Base-by-base conservation (phyloP, 2,113 vertebrate genomes). In the Manacus vitellinus region DNA sequence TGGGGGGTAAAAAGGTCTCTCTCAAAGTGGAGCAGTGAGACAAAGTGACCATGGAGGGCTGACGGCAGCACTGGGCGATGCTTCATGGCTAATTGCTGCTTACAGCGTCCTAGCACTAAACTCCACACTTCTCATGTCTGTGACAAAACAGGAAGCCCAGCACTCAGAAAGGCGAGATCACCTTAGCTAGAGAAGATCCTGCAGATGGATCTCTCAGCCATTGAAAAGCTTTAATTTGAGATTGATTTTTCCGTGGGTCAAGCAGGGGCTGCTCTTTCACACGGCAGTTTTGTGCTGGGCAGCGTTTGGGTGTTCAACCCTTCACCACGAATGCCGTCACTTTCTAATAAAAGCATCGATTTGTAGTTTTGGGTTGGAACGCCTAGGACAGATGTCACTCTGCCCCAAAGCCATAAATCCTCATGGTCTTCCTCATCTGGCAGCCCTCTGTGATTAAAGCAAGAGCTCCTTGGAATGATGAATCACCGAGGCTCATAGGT, bases 341-440 rank as follows among this genome's bases (percentile, higher is more conserved):
- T 93, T 96, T 94, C 85, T 96, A 95, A 96, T 95, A 92, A 95
- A 93, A 81, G 14, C 33, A 49, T 85, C 77, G 82, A 95, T 93
- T 91, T 87, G 89, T 91, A 89, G 59, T 66, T 75, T 94, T 63
- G 46, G 15, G 46, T 39, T 95, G 84, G 71, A 85, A 76, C 80
- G 61, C 65, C 82, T 95, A 58, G 85, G 94, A 97, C 88, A 98
- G 92, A 87, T 97, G 92, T 96, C 92, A 94, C 93, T 97, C 35
- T 80, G 85, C 76, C 95, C 89, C 88, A 92, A 75, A 96, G 95
- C 71, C 85, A 91, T 96, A 97, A 96, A 95, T 97, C 77, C 88
- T 94, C 33, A 10, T 43, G 68, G 94, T 76, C 92, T 89, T 94
- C 89, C 78, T 97, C 94, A 95, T 96, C 96, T 96, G 66, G 85